These are phyloP conservation scores for Psittacula cyanocephala DNA, from an alignment of 2,113 vertebrate species.

Conservation along the genomic window DNA sequence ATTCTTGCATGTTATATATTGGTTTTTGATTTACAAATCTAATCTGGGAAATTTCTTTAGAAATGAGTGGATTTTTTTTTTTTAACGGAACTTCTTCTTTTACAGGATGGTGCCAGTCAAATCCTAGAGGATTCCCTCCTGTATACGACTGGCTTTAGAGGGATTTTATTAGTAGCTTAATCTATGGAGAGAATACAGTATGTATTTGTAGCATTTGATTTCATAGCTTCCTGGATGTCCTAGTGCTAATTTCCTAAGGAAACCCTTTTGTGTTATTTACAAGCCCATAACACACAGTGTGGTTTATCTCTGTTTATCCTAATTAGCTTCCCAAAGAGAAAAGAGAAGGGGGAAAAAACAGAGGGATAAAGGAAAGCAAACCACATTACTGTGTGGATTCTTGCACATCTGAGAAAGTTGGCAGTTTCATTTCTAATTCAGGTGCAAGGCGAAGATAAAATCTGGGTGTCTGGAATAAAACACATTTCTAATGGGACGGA, in stretches of 20 bases:
- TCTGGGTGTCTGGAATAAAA: slow-evolving; percentile 69
- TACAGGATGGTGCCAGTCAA: slow-evolving; percentile 62
- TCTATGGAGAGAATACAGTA: slow-evolving; percentile 2
- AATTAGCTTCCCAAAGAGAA: slow-evolving; percentile 57
- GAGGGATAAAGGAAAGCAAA: not conserved
- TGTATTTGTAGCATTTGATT: slow-evolving; percentile 33
- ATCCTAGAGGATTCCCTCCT: slow-evolving; percentile 55
- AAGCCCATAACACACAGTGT: slow-evolving; percentile 12
- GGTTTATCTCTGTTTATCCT: slow-evolving; percentile 30
- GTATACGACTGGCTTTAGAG: not conserved
- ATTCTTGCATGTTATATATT: slow-evolving; percentile 96
- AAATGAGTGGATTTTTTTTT: slow-evolving; percentile 78
- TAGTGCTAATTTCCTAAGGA: slow-evolving; percentile 55
- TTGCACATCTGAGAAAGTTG: slow-evolving; percentile 49
- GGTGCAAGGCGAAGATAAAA: slow-evolving; percentile 63
- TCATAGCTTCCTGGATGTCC: slow-evolving; percentile 38
- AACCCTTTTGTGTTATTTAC: slow-evolving; percentile 59
- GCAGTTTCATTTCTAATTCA: slow-evolving; percentile 67
- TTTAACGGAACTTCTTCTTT: slow-evolving; percentile 66
- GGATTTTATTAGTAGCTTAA: slow-evolving; percentile 46
- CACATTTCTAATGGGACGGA: slow-evolving; percentile 62
- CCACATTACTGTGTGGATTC: slow-evolving; percentile 13
- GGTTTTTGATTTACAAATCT: slow-evolving; percentile 99
- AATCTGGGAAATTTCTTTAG: slow-evolving; percentile 88
- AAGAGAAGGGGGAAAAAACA: not conserved